These are phyloP conservation scores for Carassius carassius DNA, from an alignment of 2,113 vertebrate species.

Conservation along the genomic window DNA sequence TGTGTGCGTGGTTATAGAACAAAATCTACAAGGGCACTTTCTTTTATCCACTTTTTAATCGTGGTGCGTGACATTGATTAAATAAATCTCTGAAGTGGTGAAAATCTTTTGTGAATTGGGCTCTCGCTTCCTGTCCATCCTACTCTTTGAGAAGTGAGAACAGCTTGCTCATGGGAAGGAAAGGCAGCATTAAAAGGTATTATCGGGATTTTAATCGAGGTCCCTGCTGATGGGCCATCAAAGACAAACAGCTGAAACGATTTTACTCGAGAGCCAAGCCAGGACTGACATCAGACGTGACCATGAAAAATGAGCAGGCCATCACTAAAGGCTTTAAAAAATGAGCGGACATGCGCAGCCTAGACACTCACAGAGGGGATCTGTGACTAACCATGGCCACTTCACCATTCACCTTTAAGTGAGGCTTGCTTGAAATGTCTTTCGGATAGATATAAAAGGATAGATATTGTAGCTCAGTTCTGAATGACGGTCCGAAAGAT, in stretches of 20 bases:
- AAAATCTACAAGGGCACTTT: background rate
- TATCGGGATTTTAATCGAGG: conserved; percentile 31
- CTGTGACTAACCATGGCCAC: background rate
- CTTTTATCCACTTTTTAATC: conserved; percentile 25
- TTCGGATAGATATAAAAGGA: background rate
- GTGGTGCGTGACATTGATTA: conserved; percentile 8
- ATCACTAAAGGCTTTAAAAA: background rate
- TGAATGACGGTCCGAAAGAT: background rate
- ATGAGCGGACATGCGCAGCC: background rate
- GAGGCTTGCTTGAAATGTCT: background rate
- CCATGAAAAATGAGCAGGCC: conserved; percentile 11
- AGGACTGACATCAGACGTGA: conserved; percentile 9
- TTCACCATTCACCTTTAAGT: background rate
- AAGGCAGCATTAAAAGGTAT: conserved; percentile 7
- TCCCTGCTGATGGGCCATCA: background rate
- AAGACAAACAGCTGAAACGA: conserved; percentile 8
- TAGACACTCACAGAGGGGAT: background rate
- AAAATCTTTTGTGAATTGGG: conserved; percentile 9
- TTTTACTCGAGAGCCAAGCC: conserved; percentile 5
- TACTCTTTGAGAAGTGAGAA: conserved; percentile 16
- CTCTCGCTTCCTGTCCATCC: conserved; percentile 5
- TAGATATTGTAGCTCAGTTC: background rate
- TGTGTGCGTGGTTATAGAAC: background rate
- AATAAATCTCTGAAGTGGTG: conserved; percentile 13
- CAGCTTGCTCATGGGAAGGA: background rate